Evolutionary conservation across 2,113 vertebrate genomes (phyloP), one percentile per base, ranked within the genome.

Genomic region (Cyanoramphus novaezelandiae): DNA sequence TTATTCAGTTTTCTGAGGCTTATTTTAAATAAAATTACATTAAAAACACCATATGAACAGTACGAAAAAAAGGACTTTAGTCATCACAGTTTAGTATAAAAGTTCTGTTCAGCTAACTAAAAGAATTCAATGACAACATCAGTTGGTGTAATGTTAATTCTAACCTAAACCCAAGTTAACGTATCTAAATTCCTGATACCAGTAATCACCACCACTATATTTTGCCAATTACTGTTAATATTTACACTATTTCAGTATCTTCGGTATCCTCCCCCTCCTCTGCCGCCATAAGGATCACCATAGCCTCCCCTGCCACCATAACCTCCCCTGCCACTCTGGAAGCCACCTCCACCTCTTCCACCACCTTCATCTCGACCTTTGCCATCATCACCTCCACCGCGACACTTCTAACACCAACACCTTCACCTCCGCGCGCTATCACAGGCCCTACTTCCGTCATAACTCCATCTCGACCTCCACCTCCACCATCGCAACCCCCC

Each of bases 221-320:
- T 75, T 76, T 70, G 37, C 70, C 78, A 86, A 46, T 91, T 93
- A 74, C 65, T 74, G 35, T 62, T 65, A 37, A 17, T 67, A 74
- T 95, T 72, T 90, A 92, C 41, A 78, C 59, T 41, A 74, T 46
- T 83, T 97, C 25, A 98, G 3, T 98, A 98, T 79, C 97, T 96
- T 81, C 98, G 94, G 39, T 98, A 98, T 44, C 98, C 98, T 80
- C 98, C 97, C 17, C 92, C 91, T 44, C 98, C 97, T 41, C 95
- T 95, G 82, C 95, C 94, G 57, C 96, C 92, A 24, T 97, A 97
- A 0, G 94, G 94, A 88, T 96, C 96, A 49, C 68, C 46, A n/a
- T 96, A 96, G 9, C 94, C 96, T 67, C 95, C 96, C 44, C 96
- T 95, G 41, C 90, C 92, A 65, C 95, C 85, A 35, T 96, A 96